A percentile compares a stretch with the other conserved stretches of the same genome.
Conservation (phyloP, 2,888 invertebrate genomes). For the Monoplex corrugatus region DNA sequence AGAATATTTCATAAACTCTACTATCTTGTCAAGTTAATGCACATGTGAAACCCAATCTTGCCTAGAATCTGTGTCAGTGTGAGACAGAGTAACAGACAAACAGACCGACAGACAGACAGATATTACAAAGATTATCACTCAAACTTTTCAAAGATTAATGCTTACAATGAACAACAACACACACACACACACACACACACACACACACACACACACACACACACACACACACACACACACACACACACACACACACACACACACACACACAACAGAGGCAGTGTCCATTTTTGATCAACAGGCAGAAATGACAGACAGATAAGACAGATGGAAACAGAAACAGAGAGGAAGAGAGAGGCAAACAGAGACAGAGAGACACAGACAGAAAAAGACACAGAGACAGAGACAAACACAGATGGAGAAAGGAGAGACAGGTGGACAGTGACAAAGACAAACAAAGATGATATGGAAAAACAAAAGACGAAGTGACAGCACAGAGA, state of each 20-base stretch:
- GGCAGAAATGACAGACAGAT: not conserved
- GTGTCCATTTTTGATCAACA: no score
- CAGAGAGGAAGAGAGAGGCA: not conserved
- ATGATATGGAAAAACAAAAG: no score
- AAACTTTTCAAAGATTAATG: not conserved
- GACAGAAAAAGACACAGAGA: not conserved
- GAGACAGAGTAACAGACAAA: not conserved
- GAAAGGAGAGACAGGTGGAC: not conserved
- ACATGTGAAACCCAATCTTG: no score
- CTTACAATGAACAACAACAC: no score
- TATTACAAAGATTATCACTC: not conserved
- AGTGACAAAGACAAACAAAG: no score
- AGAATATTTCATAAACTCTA: no score
- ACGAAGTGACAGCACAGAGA: no score
- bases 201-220: not conserved
- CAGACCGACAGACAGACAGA: not conserved
- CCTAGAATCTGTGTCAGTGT: no score
- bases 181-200: no score
- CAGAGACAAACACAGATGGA: not conserved
- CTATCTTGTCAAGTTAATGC: no score
- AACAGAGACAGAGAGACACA: not conserved
- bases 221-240: slow-evolving; percentile 14
- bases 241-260: slow-evolving; percentile 15
- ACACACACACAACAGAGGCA: not conserved
- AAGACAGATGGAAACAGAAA: slow-evolving; percentile 3